Conservation (phyloP, 2,113 vertebrate genomes). For the Pollachius pollachius region DNA sequence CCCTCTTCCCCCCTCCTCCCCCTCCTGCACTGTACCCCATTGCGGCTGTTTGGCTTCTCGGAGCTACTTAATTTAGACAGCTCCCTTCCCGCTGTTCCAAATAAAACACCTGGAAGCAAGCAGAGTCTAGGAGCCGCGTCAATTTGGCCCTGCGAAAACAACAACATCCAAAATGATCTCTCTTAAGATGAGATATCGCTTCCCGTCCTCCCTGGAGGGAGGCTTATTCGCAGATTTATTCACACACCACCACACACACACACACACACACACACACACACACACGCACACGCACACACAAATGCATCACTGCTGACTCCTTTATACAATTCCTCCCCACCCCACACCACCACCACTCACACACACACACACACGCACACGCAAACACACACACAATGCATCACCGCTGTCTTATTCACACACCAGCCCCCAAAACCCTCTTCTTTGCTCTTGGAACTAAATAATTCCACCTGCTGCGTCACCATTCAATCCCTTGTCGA, state of each 20-base stretch:
- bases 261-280: too few relatives aligned
- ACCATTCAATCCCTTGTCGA: too few relatives aligned
- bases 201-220: conserved; percentile 14
- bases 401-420: too few relatives aligned
- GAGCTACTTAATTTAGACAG: conserved; percentile 42
- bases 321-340: neutral
- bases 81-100: conserved; percentile 33
- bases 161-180: conserved; percentile 44
- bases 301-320: too few relatives aligned
- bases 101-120: conserved; percentile 45
- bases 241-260: conserved; percentile 10
- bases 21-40: conserved; percentile 1
- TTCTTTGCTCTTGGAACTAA: too few relatives aligned
- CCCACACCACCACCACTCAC: too few relatives aligned
- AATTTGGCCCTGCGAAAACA: conserved; percentile 50
- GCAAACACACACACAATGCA: too few relatives aligned
- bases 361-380: too few relatives aligned
- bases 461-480: too few relatives aligned
- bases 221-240: conserved; percentile 45
- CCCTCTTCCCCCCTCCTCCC: neutral
- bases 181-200: conserved; percentile 50
- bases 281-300: too few relatives aligned
- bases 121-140: conserved; percentile 24
- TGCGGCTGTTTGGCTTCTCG: conserved; percentile 16
- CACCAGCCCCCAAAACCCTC: too few relatives aligned